Percentiles rank a stretch among this genome's conserved stretches.
These are phyloP conservation scores for Hydractinia echinata DNA, from an alignment of 30 jellyfish, hydroid and myxozoan genomes.

Conservation along the genomic window DNA sequence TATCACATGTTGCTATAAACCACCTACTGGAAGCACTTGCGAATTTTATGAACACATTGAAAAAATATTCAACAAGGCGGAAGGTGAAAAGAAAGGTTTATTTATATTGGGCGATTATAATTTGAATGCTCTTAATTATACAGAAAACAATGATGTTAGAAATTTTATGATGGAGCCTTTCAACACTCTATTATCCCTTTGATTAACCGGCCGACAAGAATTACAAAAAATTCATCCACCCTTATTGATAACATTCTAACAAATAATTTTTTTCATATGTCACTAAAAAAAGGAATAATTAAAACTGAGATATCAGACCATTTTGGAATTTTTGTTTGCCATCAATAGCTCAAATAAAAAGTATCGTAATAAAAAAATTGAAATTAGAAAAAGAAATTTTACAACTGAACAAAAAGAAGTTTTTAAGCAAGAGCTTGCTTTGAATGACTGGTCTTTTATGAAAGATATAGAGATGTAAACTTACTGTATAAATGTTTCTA, in stretches of 20 bases:
- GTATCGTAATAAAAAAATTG: conserved; percentile 1
- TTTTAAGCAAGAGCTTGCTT: no score
- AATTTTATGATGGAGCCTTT: not conserved
- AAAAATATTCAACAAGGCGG: not conserved
- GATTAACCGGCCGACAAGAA: not conserved
- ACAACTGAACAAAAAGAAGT: no score
- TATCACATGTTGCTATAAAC: conserved; percentile 22
- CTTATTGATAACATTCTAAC: not conserved
- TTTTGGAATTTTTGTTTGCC: not conserved
- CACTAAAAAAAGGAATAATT: not conserved
- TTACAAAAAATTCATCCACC: not conserved
- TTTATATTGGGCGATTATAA: not conserved
- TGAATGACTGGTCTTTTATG: no score
- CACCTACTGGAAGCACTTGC: conserved; percentile 6
- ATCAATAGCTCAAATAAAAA: not conserved
- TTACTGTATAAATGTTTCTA: no score
- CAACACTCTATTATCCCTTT: not conserved
- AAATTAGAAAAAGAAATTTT: not conserved
- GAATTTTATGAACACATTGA: not conserved
- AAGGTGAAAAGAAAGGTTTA: not conserved
- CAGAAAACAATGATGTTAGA: not conserved
- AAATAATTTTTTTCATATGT: not conserved
- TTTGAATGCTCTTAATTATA: not conserved
- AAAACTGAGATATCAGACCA: not conserved
- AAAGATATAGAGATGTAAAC: no score